Conservation (phyloP, 2,797 vertebrate genomes). For the Sebastes matsubarae region DNA sequence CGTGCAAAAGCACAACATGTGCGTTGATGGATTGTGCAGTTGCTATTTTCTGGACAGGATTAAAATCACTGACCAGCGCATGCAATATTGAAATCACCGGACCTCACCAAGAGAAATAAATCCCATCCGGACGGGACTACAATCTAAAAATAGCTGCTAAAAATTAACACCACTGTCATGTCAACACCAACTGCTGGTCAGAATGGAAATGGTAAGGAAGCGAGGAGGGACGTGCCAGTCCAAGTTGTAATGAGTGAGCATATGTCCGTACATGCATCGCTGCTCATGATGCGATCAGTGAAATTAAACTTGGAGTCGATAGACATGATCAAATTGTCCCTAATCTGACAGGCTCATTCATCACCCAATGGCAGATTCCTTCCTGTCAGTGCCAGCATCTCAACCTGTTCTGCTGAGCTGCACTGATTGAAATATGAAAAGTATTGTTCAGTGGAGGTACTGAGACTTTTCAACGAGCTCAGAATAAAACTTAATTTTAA, state of each 20-base stretch:
- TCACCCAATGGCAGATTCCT: constrained; percentile 69
- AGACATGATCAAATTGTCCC: constrained; percentile 80
- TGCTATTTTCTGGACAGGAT: constrained; percentile 5
- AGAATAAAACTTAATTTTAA: background rate
- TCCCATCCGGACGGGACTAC: background rate
- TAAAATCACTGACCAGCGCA: constrained; percentile 16
- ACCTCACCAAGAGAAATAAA: constrained; percentile 5
- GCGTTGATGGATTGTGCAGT: background rate
- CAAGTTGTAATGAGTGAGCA: constrained; percentile 58
- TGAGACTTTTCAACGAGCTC: constrained; percentile 4
- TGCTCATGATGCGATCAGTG: constrained; percentile 72
- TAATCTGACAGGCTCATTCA: constrained; percentile 82
- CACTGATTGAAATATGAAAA: constrained; percentile 60
- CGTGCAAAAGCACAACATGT: background rate
- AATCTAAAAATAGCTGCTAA: background rate
- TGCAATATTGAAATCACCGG: constrained; percentile 2
- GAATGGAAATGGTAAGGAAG: constrained; percentile 13
- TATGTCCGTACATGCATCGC: constrained; percentile 63
- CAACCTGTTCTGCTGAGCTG: constrained; percentile 66
- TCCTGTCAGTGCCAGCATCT: constrained; percentile 55
- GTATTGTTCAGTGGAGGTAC: constrained; percentile 28
- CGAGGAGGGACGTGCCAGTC: constrained; percentile 12
- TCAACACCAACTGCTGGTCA: constrained; percentile 9
- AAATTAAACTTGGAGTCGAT: constrained; percentile 77
- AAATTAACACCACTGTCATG: background rate